Evolutionary conservation across 2,888 invertebrate genomes (phyloP).

Genomic region (Helleia helle): DNA sequence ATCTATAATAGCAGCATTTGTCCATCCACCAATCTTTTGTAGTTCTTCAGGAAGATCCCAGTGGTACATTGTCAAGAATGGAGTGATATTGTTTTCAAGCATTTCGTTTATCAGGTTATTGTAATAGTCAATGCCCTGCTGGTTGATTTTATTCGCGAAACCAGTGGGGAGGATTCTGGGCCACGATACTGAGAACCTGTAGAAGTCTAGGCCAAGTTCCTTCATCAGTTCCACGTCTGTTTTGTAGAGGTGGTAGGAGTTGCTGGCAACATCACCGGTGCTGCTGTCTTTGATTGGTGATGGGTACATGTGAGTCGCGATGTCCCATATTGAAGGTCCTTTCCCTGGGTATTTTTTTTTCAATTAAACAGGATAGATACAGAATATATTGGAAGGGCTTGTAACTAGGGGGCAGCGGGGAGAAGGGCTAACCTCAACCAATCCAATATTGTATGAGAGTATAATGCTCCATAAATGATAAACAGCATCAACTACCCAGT

Average conservation of each 20-base stretch:
- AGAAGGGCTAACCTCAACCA: too few relatives aligned
- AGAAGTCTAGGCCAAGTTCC: slow-evolving; percentile 59
- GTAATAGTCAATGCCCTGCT: slow-evolving; percentile 78
- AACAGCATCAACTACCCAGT: too few relatives aligned
- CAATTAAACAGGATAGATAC: too few relatives aligned
- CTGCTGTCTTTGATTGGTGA: slow-evolving; percentile 36
- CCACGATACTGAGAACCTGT: slow-evolving; percentile 78
- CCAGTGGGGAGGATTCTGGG: slow-evolving; percentile 76
- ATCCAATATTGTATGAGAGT: too few relatives aligned
- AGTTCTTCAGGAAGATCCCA: slow-evolving; percentile 70
- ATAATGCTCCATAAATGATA: too few relatives aligned
- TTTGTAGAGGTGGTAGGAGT: slow-evolving; percentile 75
- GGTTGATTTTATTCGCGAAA: slow-evolving; percentile 66
- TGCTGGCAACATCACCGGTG: slow-evolving; percentile 71
- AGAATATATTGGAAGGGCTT: too few relatives aligned
- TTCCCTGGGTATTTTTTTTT: slow-evolving; percentile 55
- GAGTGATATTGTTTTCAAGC: slow-evolving; percentile 46
- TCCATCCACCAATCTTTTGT: slow-evolving; percentile 73
- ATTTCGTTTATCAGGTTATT: slow-evolving; percentile 75
- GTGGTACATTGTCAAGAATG: slow-evolving; percentile 73
- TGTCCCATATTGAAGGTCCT: slow-evolving; percentile 74
- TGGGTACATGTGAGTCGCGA: slow-evolving; percentile 31
- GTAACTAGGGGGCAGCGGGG: too few relatives aligned
- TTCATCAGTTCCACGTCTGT: slow-evolving; percentile 64
- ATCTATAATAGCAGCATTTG: slow-evolving; percentile 51